Evolutionary conservation across 2,888 invertebrate genomes (phyloP).

Genomic region (Caenorhabditis afra): DNA sequence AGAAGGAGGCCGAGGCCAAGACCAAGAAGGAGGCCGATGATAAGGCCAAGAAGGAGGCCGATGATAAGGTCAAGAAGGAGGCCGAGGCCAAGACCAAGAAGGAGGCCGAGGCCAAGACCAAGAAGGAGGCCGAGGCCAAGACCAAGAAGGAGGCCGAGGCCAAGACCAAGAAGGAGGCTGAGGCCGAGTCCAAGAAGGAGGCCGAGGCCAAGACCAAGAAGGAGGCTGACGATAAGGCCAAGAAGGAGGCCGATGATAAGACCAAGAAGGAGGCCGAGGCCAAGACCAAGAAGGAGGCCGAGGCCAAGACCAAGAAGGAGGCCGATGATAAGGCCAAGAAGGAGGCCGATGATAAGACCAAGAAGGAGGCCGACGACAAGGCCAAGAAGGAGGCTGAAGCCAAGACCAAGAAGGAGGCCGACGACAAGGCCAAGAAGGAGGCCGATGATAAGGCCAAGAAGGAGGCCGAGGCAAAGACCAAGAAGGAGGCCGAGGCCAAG

Average conservation of each 20-base stretch:
- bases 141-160: conserved; percentile 26
- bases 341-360: conserved; percentile 16
- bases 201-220: conserved; percentile 11
- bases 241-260: conserved; percentile 30
- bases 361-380: conserved; percentile 14
- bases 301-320: conserved; percentile 41
- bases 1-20: conserved; percentile 10
- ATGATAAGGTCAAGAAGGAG: conserved; percentile 15
- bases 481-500: too few species aligned
- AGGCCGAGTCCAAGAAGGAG: conserved; percentile 25
- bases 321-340: conserved; percentile 23
- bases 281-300: conserved; percentile 27
- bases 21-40: conserved; percentile 15
- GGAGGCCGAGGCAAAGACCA: too few species aligned
- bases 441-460: conserved; percentile 32
- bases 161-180: conserved; percentile 35
- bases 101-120: conserved; percentile 38
- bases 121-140: conserved; percentile 45
- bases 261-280: conserved; percentile 30
- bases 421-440: conserved; percentile 16
- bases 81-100: conserved; percentile 17
- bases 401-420: conserved; percentile 22
- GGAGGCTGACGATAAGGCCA: conserved; percentile 5
- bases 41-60: conserved; percentile 13
- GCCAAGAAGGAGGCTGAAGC: conserved; percentile 3